Conservation (phyloP, 1,140 invertebrate species). For the Zaprionus tsacasi region DNA sequence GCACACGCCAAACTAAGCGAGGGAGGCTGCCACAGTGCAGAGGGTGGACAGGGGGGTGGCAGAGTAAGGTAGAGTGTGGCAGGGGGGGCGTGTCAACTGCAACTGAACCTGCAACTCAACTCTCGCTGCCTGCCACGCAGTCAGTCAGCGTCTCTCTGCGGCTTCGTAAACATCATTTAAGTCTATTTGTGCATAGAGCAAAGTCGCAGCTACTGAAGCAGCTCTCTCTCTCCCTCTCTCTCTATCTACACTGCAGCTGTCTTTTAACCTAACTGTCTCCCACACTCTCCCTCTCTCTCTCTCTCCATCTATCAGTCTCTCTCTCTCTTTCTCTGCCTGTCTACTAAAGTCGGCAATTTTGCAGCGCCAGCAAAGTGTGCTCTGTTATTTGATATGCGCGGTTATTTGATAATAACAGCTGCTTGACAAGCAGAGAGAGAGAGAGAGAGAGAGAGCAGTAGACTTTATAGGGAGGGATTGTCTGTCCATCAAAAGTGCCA, state of each 20-base stretch:
- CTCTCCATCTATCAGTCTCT: not conserved
- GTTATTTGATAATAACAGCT: slow-evolving; percentile 80
- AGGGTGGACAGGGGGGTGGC: not conserved
- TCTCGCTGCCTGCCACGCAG: not conserved
- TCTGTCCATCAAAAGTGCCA: slow-evolving; percentile 63
- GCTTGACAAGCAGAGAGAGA: slow-evolving; percentile 21
- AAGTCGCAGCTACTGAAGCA: slow-evolving; percentile 35
- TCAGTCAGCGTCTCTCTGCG: slow-evolving; percentile 31
- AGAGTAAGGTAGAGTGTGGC: too few relatives aligned
- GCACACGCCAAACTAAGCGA: slow-evolving; percentile 15
- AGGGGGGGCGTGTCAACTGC: not conserved
- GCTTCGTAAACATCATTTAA: slow-evolving; percentile 67
- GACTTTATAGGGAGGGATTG: slow-evolving; percentile 25
- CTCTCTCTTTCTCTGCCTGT: slow-evolving; percentile 26
- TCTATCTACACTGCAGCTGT: not conserved
- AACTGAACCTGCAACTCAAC: slow-evolving; percentile 16
- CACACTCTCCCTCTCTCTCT: not conserved
- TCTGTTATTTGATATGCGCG: slow-evolving; percentile 79
- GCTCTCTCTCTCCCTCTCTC: not conserved
- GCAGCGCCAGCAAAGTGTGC: slow-evolving; percentile 66
- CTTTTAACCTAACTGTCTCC: not conserved
- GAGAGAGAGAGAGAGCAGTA: not conserved
- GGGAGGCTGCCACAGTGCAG: not conserved
- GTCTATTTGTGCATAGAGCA: slow-evolving; percentile 66
- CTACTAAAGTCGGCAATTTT: slow-evolving; percentile 50